Evolutionary conservation across 2,113 vertebrate genomes (phyloP), one percentile per base, ranked within the genome.

Genomic region (Aptenodytes forsteri): DNA sequence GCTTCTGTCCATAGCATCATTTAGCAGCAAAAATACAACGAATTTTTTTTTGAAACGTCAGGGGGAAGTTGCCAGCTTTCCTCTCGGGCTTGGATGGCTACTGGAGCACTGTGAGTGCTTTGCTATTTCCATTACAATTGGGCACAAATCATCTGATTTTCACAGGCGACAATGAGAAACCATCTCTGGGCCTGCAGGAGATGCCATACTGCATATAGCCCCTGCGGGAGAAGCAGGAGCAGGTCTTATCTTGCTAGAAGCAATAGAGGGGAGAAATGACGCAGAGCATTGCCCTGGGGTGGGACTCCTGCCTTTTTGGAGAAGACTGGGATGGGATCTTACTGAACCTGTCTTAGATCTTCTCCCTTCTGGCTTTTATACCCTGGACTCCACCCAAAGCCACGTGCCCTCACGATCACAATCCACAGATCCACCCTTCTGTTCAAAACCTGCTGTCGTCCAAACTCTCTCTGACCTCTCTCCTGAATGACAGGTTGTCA

Each of bases 141-240:
- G 46, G 44, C n/a, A 92, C 23, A 87, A 91, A 95, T 76, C 7
- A 72, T 79, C 70, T 34, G 14, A 59, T 89, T 94, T 89, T 75
- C 61, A 67, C 14, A 34, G 46, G 67, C 17, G 34, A 54, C 8
- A 59, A 59, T 56, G 25, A 76, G 72, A 76, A 92, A 70, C 47
- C 21, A 29, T 50, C 52, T 64, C 65, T 15, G 14, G 61, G 40
- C 23, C 50, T 73, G 27, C 49, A 55, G 58, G 84, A 26, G 56
- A 52, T 44, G 50, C 52, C 56, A 1, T 19, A 19, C 16, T 27
- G 40, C 19, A 16, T 22, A 26, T 9, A 25, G 49, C 2, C 55
- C 38, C 58, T 22, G 21, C 0, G 0, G 0, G 36, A 80, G 52
- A 56, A 29, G 11, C 3, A 3, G 36, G 38, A 72, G 36, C 15